These are phyloP conservation scores for Danio albolineatus DNA, from an alignment of 2,797 vertebrate genomes.

Conservation along the genomic window DNA sequence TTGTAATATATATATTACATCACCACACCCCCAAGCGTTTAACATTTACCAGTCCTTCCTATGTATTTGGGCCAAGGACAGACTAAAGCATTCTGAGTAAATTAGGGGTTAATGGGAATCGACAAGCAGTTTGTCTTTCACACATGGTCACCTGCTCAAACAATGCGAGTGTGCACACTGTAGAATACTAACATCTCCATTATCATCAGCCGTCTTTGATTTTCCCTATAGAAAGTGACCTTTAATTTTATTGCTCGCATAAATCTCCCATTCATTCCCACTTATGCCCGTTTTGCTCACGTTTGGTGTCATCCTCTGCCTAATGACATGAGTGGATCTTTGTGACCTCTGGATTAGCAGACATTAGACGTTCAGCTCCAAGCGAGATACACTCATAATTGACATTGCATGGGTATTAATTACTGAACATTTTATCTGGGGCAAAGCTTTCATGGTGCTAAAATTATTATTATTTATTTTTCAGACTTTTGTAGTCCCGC, in stretches of 20 bases:
- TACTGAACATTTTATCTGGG: constrained; percentile 69
- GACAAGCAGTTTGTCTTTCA: constrained; percentile 42
- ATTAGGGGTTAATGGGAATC: constrained; percentile 10
- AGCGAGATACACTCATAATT: constrained; percentile 72
- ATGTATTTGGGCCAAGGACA: constrained; percentile 56
- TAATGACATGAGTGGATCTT: not conserved
- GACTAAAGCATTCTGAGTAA: constrained; percentile 35
- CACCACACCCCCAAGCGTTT: constrained; percentile 33
- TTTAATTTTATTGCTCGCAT: not conserved
- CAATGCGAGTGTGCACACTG: not conserved
- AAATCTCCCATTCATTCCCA: not conserved
- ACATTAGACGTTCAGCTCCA: constrained; percentile 61
- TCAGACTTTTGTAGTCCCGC: not conserved
- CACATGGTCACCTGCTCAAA: constrained; percentile 13
- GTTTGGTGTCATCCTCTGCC: not conserved
- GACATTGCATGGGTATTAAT: constrained; percentile 74
- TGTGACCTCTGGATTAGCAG: constrained; percentile 61
- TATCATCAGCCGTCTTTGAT: not conserved
- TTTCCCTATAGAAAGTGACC: not conserved
- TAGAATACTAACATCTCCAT: constrained; percentile 1
- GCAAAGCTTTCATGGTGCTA: constrained; percentile 54
- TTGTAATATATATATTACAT: constrained; percentile 12
- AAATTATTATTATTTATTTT: constrained; percentile 2
- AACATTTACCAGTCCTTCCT: constrained; percentile 41
- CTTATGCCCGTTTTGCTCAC: not conserved